These are phyloP conservation scores for Scatophagus argus DNA, from an alignment of 2,113 vertebrate species.

Conservation along the genomic window DNA sequence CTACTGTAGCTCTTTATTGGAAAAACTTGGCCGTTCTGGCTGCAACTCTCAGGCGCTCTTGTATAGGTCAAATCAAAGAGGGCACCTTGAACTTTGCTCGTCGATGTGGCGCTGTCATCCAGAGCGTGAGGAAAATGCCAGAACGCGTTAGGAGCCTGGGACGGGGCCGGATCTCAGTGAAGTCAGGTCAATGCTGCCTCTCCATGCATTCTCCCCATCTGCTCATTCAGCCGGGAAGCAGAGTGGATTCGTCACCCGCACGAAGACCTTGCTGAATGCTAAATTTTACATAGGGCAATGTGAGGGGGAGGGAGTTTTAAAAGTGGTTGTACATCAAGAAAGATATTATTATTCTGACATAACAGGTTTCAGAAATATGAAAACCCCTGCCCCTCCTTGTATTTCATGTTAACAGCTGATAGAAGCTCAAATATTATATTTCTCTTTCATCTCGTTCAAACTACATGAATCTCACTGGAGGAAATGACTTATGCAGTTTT, in stretches of 20 bases:
- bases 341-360: slow-evolving; percentile 30
- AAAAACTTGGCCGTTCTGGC: neutral
- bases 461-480: slow-evolving; percentile 43
- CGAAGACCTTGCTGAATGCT: slow-evolving; percentile 50
- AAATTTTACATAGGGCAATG: slow-evolving; percentile 57
- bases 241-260: slow-evolving; percentile 52
- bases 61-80: slow-evolving; percentile 63
- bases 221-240: slow-evolving; percentile 58
- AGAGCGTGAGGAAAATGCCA: slow-evolving; percentile 57
- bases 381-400: slow-evolving; percentile 16
- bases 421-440: slow-evolving; percentile 46
- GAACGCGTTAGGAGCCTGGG: slow-evolving; percentile 44
- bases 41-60: neutral
- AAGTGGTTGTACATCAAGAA: slow-evolving; percentile 25
- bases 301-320: slow-evolving; percentile 28
- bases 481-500: slow-evolving; percentile 45
- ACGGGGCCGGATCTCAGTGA: slow-evolving; percentile 13
- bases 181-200: slow-evolving; percentile 54
- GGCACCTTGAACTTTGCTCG: slow-evolving; percentile 56
- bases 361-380: slow-evolving; percentile 37
- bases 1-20: slow-evolving; percentile 33
- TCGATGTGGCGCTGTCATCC: slow-evolving; percentile 35
- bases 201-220: slow-evolving; percentile 48
- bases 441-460: slow-evolving; percentile 51
- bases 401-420: slow-evolving; percentile 62